A percentile compares a stretch with the other conserved stretches of the same genome.
Evolutionary conservation across 2,797 vertebrate species (phyloP).

Genomic region (Argentina silus): DNA sequence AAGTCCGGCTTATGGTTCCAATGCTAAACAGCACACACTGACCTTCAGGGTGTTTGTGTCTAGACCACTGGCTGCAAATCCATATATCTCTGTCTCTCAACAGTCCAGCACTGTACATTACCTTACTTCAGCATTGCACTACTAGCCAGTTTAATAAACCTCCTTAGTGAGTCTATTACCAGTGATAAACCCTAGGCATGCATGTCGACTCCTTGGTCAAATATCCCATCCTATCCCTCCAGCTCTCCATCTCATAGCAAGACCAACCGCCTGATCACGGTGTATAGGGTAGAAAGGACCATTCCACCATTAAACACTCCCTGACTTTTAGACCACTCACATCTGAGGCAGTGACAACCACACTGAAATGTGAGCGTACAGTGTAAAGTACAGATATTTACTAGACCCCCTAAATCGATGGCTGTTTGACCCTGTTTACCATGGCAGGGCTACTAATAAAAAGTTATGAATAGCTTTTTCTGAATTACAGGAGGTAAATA

Average conservation of each 20-base stretch:
- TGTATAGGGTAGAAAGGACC: not conserved
- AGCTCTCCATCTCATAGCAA: too few relatives aligned
- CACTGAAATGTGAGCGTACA: conserved; percentile 25
- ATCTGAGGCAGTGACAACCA: conserved; percentile 14
- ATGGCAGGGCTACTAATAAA: conserved; percentile 35
- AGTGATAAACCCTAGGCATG: too few relatives aligned
- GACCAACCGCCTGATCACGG: not conserved
- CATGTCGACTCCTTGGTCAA: too few relatives aligned
- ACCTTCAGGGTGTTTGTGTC: conserved; percentile 35
- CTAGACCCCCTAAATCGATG: conserved; percentile 42
- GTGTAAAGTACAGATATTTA: conserved; percentile 33
- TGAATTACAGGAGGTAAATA: not conserved
- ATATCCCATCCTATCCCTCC: too few relatives aligned
- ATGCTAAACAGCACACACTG: conserved; percentile 45
- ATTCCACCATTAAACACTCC: not conserved
- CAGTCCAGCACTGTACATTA: too few relatives aligned
- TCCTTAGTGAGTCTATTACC: too few relatives aligned
- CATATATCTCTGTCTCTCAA: too few relatives aligned
- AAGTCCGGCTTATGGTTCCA: conserved; percentile 26
- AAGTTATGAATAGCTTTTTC: conserved; percentile 39
- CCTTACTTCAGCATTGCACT: not conserved
- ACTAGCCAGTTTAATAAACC: too few relatives aligned
- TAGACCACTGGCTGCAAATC: not conserved
- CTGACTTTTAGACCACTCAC: not conserved
- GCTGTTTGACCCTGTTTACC: conserved; percentile 30